Evolutionary conservation across 2,797 vertebrate genomes (phyloP).

Genomic region (Limnodromus scolopaceus): DNA sequence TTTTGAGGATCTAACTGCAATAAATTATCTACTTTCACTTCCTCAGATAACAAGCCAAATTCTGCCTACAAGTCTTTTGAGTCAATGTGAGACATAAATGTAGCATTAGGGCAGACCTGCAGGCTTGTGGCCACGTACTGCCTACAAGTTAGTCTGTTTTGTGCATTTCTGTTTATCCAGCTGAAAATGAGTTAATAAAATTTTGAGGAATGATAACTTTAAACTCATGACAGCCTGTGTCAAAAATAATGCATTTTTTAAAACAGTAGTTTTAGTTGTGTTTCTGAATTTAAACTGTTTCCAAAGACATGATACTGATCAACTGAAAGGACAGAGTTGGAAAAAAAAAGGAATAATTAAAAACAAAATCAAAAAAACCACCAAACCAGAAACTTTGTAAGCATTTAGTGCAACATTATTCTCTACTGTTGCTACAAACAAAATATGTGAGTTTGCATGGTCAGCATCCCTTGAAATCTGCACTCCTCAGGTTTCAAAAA

Average conservation of each 20-base stretch:
- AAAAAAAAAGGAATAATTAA: not conserved
- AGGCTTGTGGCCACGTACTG: not conserved
- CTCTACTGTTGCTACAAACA: not conserved
- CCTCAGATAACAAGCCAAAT: constrained; percentile 33
- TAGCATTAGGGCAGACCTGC: not conserved
- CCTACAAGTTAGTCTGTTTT: not conserved
- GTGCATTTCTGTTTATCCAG: not conserved
- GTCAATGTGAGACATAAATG: not conserved
- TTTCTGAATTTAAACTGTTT: not conserved
- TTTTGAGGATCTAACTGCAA: constrained; percentile 44
- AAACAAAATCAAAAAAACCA: not conserved
- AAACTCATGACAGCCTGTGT: not conserved
- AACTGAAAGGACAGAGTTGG: not conserved
- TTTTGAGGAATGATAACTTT: not conserved
- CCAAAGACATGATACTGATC: not conserved
- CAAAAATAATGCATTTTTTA: not conserved
- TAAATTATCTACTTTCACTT: constrained; percentile 23
- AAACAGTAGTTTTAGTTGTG: not conserved
- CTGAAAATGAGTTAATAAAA: not conserved
- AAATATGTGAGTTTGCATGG: not conserved
- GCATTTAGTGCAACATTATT: not conserved
- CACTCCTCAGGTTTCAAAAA: not conserved
- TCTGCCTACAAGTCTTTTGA: not conserved
- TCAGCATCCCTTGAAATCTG: not conserved
- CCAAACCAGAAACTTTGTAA: not conserved